These are phyloP conservation scores for Tinamus guttatus DNA, from an alignment of 2,113 vertebrate genomes.

Conservation along the genomic window DNA sequence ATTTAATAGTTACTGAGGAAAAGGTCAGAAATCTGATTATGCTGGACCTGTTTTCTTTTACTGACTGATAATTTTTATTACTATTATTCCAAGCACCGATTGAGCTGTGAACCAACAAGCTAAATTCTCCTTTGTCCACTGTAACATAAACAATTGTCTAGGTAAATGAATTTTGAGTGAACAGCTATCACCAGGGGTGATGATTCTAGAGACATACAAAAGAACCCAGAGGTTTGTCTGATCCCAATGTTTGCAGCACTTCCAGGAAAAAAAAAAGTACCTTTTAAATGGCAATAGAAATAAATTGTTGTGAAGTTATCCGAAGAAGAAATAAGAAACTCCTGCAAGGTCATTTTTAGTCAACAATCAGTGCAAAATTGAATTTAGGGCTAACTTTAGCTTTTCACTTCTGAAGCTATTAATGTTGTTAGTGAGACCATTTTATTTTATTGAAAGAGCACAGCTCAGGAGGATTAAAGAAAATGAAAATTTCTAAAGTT, in stretches of 20 bases:
- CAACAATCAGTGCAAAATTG: background rate
- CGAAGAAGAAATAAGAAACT: background rate
- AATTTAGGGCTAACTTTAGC: background rate
- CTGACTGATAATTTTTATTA: background rate
- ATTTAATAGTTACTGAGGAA: background rate
- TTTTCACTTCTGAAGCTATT: conserved; percentile 10
- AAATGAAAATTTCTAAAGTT: background rate
- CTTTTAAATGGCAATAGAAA: background rate
- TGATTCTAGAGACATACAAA: background rate
- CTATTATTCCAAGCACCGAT: background rate
- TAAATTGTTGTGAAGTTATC: background rate
- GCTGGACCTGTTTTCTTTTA: background rate
- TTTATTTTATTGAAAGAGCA: background rate
- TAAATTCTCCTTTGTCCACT: background rate
- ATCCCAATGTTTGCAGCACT: background rate
- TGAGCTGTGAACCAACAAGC: background rate
- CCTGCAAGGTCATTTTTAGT: background rate
- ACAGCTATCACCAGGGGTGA: background rate
- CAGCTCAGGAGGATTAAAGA: background rate
- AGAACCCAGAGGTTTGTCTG: background rate
- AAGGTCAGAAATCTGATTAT: background rate
- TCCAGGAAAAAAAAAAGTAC: background rate
- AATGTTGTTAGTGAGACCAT: background rate
- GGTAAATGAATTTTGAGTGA: background rate
- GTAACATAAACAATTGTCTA: background rate